Evolutionary conservation across 2,888 invertebrate species (phyloP).

Genomic region (Toxonevra muliebris): DNA sequence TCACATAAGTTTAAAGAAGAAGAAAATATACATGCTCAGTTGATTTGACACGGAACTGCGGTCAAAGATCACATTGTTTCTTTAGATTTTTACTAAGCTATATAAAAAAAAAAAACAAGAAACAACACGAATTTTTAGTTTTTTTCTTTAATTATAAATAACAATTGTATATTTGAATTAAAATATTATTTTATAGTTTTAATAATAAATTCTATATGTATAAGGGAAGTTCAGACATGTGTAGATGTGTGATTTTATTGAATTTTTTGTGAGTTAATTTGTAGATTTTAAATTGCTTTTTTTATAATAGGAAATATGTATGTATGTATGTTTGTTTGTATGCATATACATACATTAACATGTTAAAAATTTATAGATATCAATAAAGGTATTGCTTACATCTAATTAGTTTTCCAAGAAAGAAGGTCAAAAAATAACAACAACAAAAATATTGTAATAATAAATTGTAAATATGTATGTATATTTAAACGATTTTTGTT

Average conservation of each 20-base stretch:
- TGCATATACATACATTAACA: conserved; percentile 43
- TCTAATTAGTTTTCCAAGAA: too few species aligned
- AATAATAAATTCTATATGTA: conserved; percentile 45
- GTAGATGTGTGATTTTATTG: conserved; percentile 20
- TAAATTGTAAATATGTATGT: conserved; percentile 20
- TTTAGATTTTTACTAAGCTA: neutral
- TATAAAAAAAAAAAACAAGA: conserved; percentile 34
- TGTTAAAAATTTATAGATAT: conserved; percentile 41
- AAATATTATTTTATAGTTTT: conserved; percentile 47
- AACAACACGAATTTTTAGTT: conserved; percentile 50
- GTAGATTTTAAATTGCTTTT: neutral
- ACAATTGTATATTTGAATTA: conserved; percentile 63
- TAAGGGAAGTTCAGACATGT: conserved; percentile 48
- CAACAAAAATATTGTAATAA: conserved; percentile 24
- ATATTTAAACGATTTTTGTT: conserved; percentile 15
- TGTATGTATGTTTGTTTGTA: conserved; percentile 25
- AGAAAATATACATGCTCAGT: too few species aligned
- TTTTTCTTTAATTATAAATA: conserved; percentile 61
- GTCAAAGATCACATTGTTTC: neutral
- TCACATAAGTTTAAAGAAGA: too few species aligned
- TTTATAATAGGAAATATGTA: conserved; percentile 1
- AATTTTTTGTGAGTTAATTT: neutral
- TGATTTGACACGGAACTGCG: too few species aligned
- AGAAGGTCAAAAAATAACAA: neutral
- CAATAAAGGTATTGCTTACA: too few species aligned